A percentile compares a stretch with the other conserved stretches of the same genome.
Conservation (phyloP, 2,113 vertebrate genomes). For the Corythaeola cristata region DNA sequence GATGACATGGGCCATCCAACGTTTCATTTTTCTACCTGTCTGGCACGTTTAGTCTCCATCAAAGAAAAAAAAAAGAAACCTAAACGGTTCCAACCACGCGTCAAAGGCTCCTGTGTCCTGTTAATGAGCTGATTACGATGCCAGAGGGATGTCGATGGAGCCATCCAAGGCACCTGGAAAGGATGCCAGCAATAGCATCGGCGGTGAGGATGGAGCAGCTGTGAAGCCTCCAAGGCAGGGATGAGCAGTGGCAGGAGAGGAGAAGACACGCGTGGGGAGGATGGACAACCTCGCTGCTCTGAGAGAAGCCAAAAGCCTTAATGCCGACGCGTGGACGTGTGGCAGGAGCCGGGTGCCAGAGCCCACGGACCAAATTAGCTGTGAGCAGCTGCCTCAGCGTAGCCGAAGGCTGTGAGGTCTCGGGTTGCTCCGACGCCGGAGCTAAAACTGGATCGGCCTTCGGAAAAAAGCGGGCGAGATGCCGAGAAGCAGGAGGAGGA, state of each 20-base stretch:
- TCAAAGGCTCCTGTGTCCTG: background rate
- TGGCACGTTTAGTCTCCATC: background rate
- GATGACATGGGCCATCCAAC: fast-evolving
- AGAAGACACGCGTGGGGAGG: fast-evolving
- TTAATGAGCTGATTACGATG: fast-evolving
- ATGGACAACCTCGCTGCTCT: background rate
- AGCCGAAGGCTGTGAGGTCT: background rate
- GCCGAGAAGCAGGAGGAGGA: background rate
- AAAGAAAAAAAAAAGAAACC: background rate
- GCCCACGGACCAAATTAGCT: background rate
- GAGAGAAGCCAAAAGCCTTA: background rate
- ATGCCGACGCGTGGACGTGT: fast-evolving
- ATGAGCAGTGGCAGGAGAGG: background rate
- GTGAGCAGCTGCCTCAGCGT: background rate
- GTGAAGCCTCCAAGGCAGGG: background rate
- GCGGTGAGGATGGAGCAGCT: background rate
- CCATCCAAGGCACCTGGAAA: background rate
- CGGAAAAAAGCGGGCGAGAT: background rate
- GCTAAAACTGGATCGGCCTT: constrained; percentile 12
- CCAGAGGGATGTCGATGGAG: fast-evolving
- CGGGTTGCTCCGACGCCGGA: background rate
- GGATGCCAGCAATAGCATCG: background rate
- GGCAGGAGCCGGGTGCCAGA: background rate
- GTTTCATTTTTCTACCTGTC: background rate
- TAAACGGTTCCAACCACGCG: background rate